Evolutionary conservation across 53 echinoderm and acorn worm species (phyloP), one percentile per base, ranked within the genome.

Genomic region (Crossaster papposus): DNA sequence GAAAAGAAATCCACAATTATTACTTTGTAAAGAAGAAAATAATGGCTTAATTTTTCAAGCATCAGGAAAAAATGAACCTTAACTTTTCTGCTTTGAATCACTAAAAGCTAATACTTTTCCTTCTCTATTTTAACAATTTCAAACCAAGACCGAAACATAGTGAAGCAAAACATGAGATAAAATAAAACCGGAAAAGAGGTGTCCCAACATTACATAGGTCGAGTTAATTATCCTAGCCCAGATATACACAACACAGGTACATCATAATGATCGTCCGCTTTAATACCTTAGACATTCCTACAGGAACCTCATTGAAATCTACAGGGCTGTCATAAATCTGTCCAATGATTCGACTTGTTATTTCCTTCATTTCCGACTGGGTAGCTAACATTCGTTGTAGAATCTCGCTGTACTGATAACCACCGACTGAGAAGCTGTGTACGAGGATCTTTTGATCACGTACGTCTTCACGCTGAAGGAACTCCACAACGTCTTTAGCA

Each of bases 281-380:
- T 8, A 7, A 4, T 32, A 89, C 90, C 78, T 91, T 94, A 20
- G 96, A 96, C 15, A 92, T 90, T 11, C 94, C 94, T 15, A 79
- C 72, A 4, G 95, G 95, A 20, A 94, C 90, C 36, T 94, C 92
- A 36, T 94, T 75, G 3, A 94, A 70, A 87, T 96, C 98, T 0
- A 96, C 98, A 18, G 96, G 88, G 37, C 98, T 97, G 89, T 97
- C 98, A 71, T 91, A 97, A 20, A 97, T 90, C 83, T 97, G 98
- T 22, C 96, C 96, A 22, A 93, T 92, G 34, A 97, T 93, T 29
- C 98, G 91, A 13, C 84, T 78, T 1, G 95, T 93, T 30, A 97
- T 92, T 37, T 91, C 93, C 3, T 82, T 89, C 23, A 92, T 83
- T 13, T 83, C 83, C 1, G 77, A 91, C 78, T 94, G 93, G 14